Conservation (phyloP, 2,797 vertebrate species). For the Falco biarmicus region DNA sequence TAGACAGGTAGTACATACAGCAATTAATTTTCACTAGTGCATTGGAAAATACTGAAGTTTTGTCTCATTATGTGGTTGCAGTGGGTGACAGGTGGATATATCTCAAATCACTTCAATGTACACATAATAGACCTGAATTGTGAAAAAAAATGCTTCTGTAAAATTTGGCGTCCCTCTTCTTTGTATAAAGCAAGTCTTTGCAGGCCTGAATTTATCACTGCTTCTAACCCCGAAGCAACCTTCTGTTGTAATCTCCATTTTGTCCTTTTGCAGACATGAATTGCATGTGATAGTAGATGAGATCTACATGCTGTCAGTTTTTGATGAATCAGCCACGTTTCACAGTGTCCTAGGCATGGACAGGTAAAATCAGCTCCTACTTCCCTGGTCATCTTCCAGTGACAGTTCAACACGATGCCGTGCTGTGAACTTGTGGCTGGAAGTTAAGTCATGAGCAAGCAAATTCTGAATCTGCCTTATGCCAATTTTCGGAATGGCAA, state of each 20-base stretch:
- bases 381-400: constrained; percentile 29
- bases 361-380: constrained; percentile 80
- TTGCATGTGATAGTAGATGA: constrained; percentile 94
- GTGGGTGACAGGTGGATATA: neutral
- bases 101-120: neutral
- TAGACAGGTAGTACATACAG: neutral
- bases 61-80: neutral
- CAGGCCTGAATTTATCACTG: neutral
- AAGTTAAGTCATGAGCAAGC: constrained; percentile 42
- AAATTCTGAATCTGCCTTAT: neutral
- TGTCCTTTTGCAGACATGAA: constrained; percentile 81
- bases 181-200: neutral
- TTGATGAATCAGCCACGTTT: constrained; percentile 85
- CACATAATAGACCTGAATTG: neutral
- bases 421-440: constrained; percentile 58
- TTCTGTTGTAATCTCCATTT: neutral
- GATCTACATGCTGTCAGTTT: constrained; percentile 96
- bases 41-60: neutral
- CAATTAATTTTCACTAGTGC: neutral
- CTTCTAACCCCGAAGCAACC: neutral
- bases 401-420: constrained; percentile 18
- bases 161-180: neutral
- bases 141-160: neutral
- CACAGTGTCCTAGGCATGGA: constrained; percentile 89
- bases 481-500: neutral